Percentiles rank a stretch among this genome's conserved stretches.
These are phyloP conservation scores for Alexandromys fortis DNA, from an alignment of 2,113 vertebrate species.

Conservation along the genomic window DNA sequence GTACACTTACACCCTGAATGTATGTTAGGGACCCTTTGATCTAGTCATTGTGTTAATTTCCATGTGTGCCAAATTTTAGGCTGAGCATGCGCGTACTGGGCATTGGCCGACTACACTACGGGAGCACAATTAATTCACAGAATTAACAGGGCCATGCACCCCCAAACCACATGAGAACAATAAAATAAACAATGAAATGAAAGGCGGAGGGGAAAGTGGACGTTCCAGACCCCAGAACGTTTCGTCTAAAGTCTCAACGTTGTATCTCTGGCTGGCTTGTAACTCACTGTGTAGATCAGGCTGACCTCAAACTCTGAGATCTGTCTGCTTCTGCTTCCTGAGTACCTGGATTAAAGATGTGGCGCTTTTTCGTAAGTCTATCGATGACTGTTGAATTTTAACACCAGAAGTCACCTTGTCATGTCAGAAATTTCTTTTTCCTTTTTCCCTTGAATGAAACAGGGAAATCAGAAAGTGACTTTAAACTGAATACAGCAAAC, in stretches of 20 bases:
- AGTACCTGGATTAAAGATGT: too few relatives aligned
- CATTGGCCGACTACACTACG: background rate
- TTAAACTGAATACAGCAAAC: conserved; percentile 10
- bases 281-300: background rate
- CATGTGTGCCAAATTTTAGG: background rate
- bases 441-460: background rate
- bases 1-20: conserved; percentile 13
- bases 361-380: background rate
- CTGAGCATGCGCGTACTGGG: background rate
- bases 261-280: background rate
- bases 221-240: background rate
- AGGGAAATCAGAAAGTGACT: conserved; percentile 46
- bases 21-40: background rate
- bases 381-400: background rate
- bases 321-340: background rate
- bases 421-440: background rate
- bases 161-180: background rate
- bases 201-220: background rate
- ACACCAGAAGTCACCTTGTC: conserved; percentile 16
- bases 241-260: background rate
- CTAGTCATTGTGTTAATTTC: conserved; percentile 32
- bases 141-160: background rate
- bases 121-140: background rate
- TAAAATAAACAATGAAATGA: background rate
- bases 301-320: background rate